Percentiles rank a stretch among this genome's conserved stretches.
phyloP scores from a whole-genome alignment of 2,888 invertebrate genomes.

The Macrosiphum euphorbiae region DNA sequence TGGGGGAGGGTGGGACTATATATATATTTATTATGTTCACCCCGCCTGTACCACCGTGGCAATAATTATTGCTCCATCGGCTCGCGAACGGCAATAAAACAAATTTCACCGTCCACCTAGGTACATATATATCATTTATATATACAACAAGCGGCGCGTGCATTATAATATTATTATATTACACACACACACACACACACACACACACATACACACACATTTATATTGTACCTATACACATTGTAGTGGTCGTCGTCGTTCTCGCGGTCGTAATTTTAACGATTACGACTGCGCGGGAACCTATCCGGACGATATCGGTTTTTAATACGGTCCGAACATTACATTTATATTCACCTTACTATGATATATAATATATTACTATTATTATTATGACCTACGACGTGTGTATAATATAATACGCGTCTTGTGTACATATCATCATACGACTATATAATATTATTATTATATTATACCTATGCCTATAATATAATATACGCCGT shows the following conservation, averaged over 20 bases:
- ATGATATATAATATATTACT: not conserved
- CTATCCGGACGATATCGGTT: slow-evolving; percentile 36
- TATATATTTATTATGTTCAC: not conserved
- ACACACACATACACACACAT: not conserved
- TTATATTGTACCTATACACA: slow-evolving; percentile 1
- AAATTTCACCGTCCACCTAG: not conserved
- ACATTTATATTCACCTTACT: not conserved
- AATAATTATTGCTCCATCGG: not conserved
- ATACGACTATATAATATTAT: not conserved
- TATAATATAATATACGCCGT: not conserved
- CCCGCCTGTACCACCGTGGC: not conserved
- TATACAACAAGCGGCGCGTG: not conserved
- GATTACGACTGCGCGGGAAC: slow-evolving; percentile 38
- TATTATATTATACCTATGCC: not conserved
- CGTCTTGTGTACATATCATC: not conserved
- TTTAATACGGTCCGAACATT: slow-evolving; percentile 6
- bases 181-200: not conserved
- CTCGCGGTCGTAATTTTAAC: slow-evolving; percentile 43
- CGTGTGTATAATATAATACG: not conserved
- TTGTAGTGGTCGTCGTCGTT: slow-evolving; percentile 31
- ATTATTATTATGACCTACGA: not conserved
- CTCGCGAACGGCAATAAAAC: not conserved
- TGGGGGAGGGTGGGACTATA: not conserved
- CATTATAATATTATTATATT: slow-evolving; percentile 6
- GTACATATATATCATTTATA: not conserved